A percentile compares a stretch with the other conserved stretches of the same genome.
phyloP scores from a whole-genome alignment of 2,113 vertebrate species.

The Sitta europaea region DNA sequence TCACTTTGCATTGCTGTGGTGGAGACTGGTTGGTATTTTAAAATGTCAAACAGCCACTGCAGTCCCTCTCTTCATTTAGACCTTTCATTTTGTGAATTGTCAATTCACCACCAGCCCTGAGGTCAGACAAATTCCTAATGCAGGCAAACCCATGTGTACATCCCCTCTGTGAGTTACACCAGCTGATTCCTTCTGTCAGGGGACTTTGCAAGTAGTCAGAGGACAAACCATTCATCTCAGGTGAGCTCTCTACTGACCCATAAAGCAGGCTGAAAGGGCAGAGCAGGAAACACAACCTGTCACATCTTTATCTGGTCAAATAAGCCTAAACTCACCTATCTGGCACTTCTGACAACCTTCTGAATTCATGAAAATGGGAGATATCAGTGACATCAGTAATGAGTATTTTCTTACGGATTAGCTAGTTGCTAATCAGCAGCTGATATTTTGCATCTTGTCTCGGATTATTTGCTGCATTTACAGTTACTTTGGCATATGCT shows the following conservation, averaged over 20 bases:
- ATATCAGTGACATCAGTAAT: neutral
- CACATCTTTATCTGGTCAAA: neutral
- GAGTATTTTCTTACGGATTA: neutral
- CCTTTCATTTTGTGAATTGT: neutral
- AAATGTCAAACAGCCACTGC: neutral
- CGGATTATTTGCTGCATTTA: neutral
- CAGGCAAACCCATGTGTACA: accelerated
- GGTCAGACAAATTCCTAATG: neutral
- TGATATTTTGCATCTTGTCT: neutral
- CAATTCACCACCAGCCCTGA: neutral
- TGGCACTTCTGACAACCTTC: neutral
- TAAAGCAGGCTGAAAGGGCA: neutral
- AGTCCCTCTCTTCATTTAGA: neutral
- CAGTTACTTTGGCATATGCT: neutral
- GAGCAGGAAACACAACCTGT: neutral
- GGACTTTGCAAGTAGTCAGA: neutral
- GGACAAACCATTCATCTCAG: neutral
- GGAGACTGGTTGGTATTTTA: neutral
- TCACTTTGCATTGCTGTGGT: neutral
- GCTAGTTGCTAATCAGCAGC: neutral
- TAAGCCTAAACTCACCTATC: neutral
- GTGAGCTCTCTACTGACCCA: neutral
- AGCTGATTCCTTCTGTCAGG: neutral
- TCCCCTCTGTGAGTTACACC: accelerated
- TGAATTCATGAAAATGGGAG: neutral